These are phyloP conservation scores for Fistularia commersonii DNA, from an alignment of 2,797 vertebrate genomes.

Conservation along the genomic window DNA sequence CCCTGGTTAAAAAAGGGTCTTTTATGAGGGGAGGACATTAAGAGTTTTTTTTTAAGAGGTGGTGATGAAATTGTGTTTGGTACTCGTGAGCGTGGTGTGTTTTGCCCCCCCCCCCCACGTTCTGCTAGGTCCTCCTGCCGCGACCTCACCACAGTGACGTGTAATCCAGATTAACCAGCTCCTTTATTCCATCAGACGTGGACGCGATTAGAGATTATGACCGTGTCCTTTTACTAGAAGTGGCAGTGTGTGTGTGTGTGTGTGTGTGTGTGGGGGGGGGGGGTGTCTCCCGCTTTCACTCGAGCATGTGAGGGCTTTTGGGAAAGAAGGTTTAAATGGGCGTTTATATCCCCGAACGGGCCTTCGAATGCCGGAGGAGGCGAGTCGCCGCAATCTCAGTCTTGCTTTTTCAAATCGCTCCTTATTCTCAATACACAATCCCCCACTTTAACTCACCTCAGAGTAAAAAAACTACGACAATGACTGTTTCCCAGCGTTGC, in stretches of 20 bases:
- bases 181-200: conserved; percentile 62
- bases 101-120: conserved; percentile 13
- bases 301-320: too few relatives aligned
- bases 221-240: conserved; percentile 64
- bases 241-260: conserved; percentile 54
- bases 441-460: too few relatives aligned
- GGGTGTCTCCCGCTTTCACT: conserved; percentile 18
- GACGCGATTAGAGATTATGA: conserved; percentile 74
- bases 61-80: not conserved
- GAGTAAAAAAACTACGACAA: too few relatives aligned
- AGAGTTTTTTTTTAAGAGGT: conserved; percentile 3
- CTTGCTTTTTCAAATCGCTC: too few relatives aligned
- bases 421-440: too few relatives aligned
- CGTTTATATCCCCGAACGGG: too few relatives aligned
- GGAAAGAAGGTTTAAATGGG: too few relatives aligned
- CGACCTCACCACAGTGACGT: conserved; percentile 62
- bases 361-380: too few relatives aligned
- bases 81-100: conserved; percentile 4
- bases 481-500: too few relatives aligned
- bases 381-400: too few relatives aligned
- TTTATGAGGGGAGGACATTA: conserved; percentile 3
- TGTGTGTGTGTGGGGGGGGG: conserved; percentile 35
- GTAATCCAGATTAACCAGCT: conserved; percentile 73
- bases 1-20: conserved; percentile 5
- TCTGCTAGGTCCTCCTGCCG: conserved; percentile 40